A percentile compares a stretch with the other conserved stretches of the same genome.
Conservation (phyloP, 1,140 invertebrate genomes). For the Sesamia nonagrioides region DNA sequence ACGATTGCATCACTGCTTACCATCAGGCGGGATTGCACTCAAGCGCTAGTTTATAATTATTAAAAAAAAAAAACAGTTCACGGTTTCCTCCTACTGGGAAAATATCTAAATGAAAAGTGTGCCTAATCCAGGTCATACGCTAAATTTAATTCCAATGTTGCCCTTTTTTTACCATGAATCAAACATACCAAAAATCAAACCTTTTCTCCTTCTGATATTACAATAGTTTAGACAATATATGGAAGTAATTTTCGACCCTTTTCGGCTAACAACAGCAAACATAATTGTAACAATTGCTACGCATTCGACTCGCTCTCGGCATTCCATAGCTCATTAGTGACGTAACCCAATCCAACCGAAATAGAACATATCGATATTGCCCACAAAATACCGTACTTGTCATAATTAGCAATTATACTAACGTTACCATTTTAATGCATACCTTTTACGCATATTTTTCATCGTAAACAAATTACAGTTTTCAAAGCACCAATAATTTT, state of each 20-base stretch:
- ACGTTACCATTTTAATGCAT: constrained; percentile 50
- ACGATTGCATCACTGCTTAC: too few relatives aligned
- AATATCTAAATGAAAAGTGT: too few relatives aligned
- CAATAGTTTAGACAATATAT: neutral
- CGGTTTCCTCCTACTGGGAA: too few relatives aligned
- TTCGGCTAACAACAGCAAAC: neutral
- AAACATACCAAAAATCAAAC: too few relatives aligned
- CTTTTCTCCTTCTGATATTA: too few relatives aligned
- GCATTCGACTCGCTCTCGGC: neutral
- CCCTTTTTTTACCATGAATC: too few relatives aligned
- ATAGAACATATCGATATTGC: constrained; percentile 26
- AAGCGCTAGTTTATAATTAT: too few relatives aligned
- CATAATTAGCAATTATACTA: constrained; percentile 45
- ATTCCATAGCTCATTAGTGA: constrained; percentile 31
- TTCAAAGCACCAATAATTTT: constrained; percentile 76
- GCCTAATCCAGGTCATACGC: too few relatives aligned
- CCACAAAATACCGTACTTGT: constrained; percentile 49
- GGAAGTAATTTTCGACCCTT: constrained; percentile 7
- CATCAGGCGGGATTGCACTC: too few relatives aligned
- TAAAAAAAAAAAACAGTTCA: too few relatives aligned
- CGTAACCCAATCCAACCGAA: constrained; percentile 12
- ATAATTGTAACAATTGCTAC: constrained; percentile 11
- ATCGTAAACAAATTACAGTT: constrained; percentile 74
- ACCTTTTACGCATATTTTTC: constrained; percentile 57
- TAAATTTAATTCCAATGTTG: too few relatives aligned